These are phyloP conservation scores for Campoletis raptor DNA, from an alignment of 2,888 invertebrate species.

Conservation along the genomic window DNA sequence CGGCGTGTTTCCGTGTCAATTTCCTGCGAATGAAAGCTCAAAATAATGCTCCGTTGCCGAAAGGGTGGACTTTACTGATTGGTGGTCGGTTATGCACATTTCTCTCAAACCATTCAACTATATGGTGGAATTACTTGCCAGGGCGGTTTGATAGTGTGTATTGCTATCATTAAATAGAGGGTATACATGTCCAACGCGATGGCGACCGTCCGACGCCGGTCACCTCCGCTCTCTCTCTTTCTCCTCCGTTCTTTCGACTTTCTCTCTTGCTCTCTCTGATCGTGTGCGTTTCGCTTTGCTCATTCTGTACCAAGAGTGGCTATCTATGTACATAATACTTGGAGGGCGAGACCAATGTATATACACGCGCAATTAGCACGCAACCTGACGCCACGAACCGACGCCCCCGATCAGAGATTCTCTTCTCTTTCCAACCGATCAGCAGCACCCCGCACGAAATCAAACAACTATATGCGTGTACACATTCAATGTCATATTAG, in stretches of 20 bases:
- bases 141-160: slow-evolving; percentile 42
- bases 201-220: slow-evolving; percentile 62
- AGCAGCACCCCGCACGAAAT: slow-evolving; percentile 21
- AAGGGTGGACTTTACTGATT: not conserved
- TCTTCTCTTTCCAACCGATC: slow-evolving; percentile 33
- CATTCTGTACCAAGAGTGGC: slow-evolving; percentile 37
- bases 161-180: slow-evolving; percentile 53
- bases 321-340: slow-evolving; percentile 40
- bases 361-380: slow-evolving; percentile 75
- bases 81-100: slow-evolving; percentile 34
- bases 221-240: slow-evolving; percentile 1
- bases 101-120: slow-evolving; percentile 43
- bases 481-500: not conserved
- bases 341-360: slow-evolving; percentile 58
- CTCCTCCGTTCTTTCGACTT: not conserved
- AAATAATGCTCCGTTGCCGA: not conserved
- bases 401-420: slow-evolving; percentile 69
- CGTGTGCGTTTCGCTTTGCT: slow-evolving; percentile 58
- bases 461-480: slow-evolving; percentile 6
- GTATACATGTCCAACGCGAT: slow-evolving; percentile 25
- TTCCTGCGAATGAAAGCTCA: not conserved
- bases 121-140: slow-evolving; percentile 39
- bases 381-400: slow-evolving; percentile 68
- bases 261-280: slow-evolving; percentile 14
- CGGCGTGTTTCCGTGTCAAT: not conserved